phyloP scores from a whole-genome alignment of 2,797 vertebrate species.

The Sylvilagus floridanus region DNA sequence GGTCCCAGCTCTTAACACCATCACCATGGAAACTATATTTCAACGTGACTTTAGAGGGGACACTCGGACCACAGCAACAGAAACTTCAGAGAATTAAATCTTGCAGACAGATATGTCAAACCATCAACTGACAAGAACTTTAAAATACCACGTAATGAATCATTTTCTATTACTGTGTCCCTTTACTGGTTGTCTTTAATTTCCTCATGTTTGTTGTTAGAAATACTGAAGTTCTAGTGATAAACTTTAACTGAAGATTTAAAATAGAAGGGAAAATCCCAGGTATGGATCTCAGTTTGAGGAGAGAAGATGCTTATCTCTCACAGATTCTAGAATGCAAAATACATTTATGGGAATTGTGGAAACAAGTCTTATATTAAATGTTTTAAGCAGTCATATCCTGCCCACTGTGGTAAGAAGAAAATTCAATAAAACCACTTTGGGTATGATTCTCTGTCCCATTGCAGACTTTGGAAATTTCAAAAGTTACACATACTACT shows the following conservation, averaged over 20 bases:
- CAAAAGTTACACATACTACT: neutral
- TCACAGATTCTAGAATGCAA: neutral
- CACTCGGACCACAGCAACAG: neutral
- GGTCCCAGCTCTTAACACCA: neutral
- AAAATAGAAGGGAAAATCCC: neutral
- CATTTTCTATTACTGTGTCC: neutral
- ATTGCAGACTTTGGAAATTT: neutral
- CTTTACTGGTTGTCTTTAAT: neutral
- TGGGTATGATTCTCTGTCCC: neutral
- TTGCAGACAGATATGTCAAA: neutral
- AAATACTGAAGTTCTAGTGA: neutral
- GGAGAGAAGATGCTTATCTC: neutral
- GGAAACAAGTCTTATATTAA: neutral
- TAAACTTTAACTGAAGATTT: neutral
- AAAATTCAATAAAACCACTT: neutral
- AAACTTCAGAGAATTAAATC: neutral
- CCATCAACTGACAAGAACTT: neutral
- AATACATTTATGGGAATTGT: neutral
- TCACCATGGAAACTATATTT: neutral
- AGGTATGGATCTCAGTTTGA: neutral
- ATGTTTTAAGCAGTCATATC: neutral
- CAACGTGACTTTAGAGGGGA: neutral
- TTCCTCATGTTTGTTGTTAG: too few relatives aligned
- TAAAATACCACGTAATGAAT: neutral
- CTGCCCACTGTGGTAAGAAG: neutral